Base-by-base conservation (phyloP, 2,113 vertebrate genomes). In the Pseudorasbora parva region DNA sequence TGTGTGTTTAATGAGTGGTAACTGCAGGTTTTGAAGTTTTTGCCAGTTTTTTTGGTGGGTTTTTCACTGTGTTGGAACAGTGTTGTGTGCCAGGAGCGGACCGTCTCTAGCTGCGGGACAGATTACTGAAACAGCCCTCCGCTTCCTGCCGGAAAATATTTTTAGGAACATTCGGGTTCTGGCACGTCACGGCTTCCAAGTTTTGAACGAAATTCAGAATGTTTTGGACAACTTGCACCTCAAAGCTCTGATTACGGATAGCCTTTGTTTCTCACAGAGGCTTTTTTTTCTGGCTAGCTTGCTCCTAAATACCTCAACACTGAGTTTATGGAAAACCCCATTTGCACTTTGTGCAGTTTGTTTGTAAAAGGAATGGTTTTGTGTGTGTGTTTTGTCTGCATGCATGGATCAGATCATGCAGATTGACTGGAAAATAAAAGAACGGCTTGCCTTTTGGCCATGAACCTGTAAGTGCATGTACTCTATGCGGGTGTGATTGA, bases 1-100 rank as follows among this genome's bases (percentile, higher is more conserved):
- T 56, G 64, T 37, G 45, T 62, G 54, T 45, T 80, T 68, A 47
- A 45, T 81, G 37, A 69, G 69, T 56, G 43, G 77, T 51, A 81
- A 54, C 41, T 17, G 15, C 54, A 83, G 81, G 33, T 87, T 75
- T 85, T 84, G 82, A 87, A 73, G 81, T 75, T 45, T 23, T 51
- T 83, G 80, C 80, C 83, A 87, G 81, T 80, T 75, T 71, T 57
- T 74, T 59, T 30, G 80, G 68, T 79, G 72, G 64, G 56, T 23
- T 60, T 81, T 54, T 83, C 57, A 49, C 9, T 68, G 56, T 80
- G 51, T 54, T 54, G 51, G 51, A 54, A 54, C 51, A 54, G 47
- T 43, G 27, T 71, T 72, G 37, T 49, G 56, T 14, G 56, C 56
- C 83, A 82, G 76, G 62, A 80, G 68, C 71, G 25, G 54, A 76